A percentile compares a stretch with the other conserved stretches of the same genome.
Conservation (phyloP, 2,797 vertebrate genomes). For the Taeniopygia guttata region DNA sequence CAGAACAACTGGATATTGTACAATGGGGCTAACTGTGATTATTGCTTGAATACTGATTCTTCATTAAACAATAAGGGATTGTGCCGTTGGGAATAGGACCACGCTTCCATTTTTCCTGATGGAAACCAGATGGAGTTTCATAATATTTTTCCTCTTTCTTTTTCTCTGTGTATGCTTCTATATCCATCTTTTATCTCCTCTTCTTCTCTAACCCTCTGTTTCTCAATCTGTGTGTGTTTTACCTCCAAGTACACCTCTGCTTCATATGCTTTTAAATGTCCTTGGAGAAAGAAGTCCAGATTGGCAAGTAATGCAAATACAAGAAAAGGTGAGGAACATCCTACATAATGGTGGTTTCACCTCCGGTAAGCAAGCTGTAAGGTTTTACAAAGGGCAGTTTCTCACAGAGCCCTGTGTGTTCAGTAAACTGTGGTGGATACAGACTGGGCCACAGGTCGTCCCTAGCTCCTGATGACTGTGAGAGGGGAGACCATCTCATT, state of each 20-base stretch:
- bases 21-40: neutral
- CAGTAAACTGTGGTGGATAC: accelerated
- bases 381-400: neutral
- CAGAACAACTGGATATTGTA: neutral
- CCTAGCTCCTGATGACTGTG: neutral
- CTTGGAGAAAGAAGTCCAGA: neutral
- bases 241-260: neutral
- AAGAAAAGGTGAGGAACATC: neutral
- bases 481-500: neutral
- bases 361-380: neutral
- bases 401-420: neutral
- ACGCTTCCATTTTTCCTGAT: neutral
- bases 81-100: neutral
- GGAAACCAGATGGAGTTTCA: neutral
- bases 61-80: neutral
- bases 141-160: neutral
- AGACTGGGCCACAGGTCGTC: neutral
- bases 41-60: constrained; percentile 18
- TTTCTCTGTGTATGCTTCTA: neutral
- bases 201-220: neutral
- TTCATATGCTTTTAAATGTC: neutral
- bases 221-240: neutral
- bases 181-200: neutral
- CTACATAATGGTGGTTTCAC: neutral
- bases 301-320: neutral